Base-by-base conservation (phyloP, 2,888 invertebrate species). In the Sesamia inferens region DNA sequence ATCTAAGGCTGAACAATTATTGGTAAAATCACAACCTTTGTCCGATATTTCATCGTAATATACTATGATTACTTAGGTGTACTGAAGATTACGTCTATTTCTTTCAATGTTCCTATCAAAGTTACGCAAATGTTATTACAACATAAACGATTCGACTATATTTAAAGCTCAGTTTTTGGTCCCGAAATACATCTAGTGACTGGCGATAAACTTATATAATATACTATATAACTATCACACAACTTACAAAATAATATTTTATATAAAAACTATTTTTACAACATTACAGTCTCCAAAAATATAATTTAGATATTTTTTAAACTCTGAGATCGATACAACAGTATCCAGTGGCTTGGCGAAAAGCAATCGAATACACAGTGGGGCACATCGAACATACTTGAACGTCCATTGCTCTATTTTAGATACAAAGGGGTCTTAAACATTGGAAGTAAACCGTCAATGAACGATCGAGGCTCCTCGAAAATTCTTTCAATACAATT, bases 81-180 rank as follows among this genome's bases (percentile, higher is more conserved):
- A 58, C 65, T 75, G 51, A 69, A 62, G 44, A 68, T 65, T 59
- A 31, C 61, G 47, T 66, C 65, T 19, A 64, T 57, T 64, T 66
- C 68, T 68, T 71, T 61, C 61, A 73, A 68, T 61, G n/a, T 76
- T 51, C 22, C 61, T 64, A 68, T 78, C 74, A 78, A 79, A 82
- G 74, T 19, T 48, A 76, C 67, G 66, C 10, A 70, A 78, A 54
- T 62, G 63, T 69, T 68, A 74, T 71, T 67, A 63, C n/a, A 74
- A 77, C 44, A 54, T 58, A 58, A 71, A 72, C 71, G 64, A 63
- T 68, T 64, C 55, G 61, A 71, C 63, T 44, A 69, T 16, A 61
- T 79, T 94, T 95, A 95, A 95, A 95, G 95, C 95, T 95, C 88
- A 80, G 81, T 82, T 90, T 94, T 94, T 94, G 94, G 94, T 94